Conservation (phyloP, 2,888 invertebrate genomes). For the Rhynchonema sp. region DNA sequence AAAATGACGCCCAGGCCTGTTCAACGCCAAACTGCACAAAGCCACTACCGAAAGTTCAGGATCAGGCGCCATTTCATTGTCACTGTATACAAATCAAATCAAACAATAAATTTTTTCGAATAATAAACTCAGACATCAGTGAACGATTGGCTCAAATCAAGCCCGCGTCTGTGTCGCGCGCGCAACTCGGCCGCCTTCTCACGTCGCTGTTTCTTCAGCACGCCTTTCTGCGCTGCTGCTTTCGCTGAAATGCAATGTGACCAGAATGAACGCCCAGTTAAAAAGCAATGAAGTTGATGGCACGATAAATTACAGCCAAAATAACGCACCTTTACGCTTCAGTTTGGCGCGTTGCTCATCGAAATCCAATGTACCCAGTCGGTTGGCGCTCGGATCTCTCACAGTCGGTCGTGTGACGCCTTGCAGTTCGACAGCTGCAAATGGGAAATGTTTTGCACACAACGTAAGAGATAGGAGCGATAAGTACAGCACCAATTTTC, state of each 20-base stretch:
- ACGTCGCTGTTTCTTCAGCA: neutral
- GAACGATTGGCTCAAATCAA: neutral
- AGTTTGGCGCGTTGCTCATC: neutral
- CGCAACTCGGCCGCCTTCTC: neutral
- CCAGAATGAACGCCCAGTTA: neutral
- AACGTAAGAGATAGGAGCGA: too few species aligned
- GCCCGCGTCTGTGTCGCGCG: neutral
- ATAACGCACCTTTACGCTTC: neutral
- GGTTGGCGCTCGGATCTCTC: neutral
- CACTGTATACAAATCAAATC: too few species aligned
- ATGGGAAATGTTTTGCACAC: too few species aligned
- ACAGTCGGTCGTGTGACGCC: neutral
- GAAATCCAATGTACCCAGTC: neutral
- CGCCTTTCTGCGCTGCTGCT: neutral
- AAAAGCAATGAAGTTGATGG: neutral
- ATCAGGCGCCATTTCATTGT: too few species aligned
- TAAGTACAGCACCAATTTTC: too few species aligned
- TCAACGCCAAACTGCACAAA: too few species aligned
- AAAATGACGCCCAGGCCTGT: too few species aligned
- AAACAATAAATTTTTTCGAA: too few species aligned
- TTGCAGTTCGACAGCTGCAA: too few species aligned
- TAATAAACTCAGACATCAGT: too few species aligned
- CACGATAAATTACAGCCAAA: neutral
- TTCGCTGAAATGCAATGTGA: neutral
- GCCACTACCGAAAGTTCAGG: too few species aligned